These are phyloP conservation scores for Sminthurinus aureus DNA, from an alignment of 2,888 invertebrate genomes.

Conservation along the genomic window DNA sequence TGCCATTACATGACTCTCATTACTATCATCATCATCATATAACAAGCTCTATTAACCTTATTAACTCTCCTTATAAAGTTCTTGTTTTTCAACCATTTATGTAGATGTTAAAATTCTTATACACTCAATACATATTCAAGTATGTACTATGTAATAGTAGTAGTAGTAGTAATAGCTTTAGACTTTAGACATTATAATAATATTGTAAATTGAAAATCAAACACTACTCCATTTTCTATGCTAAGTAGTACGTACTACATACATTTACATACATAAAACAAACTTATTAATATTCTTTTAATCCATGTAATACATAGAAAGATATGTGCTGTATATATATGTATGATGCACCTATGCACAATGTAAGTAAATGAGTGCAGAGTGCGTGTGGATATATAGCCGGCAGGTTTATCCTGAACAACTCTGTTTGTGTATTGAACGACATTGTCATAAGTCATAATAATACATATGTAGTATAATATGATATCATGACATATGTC, in stretches of 20 bases:
- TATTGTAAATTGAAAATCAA: background rate
- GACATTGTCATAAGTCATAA: too few relatives aligned
- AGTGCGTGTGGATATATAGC: too few relatives aligned
- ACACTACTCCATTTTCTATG: background rate
- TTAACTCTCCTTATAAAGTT: conserved; percentile 6
- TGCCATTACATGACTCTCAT: background rate
- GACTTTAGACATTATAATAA: background rate
- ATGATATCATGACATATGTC: too few relatives aligned
- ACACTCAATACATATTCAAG: too few relatives aligned
- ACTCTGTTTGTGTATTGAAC: too few relatives aligned
- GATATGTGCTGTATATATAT: background rate
- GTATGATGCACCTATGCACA: background rate
- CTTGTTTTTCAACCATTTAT: background rate
- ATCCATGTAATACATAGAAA: too few relatives aligned
- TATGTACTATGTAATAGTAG: too few relatives aligned
- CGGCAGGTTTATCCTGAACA: too few relatives aligned
- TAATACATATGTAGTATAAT: too few relatives aligned
- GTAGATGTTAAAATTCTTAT: background rate
- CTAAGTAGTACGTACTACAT: background rate
- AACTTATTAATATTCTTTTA: too few relatives aligned
- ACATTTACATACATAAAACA: background rate
- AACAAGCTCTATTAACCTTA: conserved; percentile 1
- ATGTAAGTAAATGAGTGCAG: too few relatives aligned
- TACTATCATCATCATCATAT: background rate
- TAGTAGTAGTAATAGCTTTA: too few relatives aligned